These are phyloP conservation scores for Malacoraja senta DNA, from an alignment of 2,797 vertebrate genomes.

Conservation along the genomic window DNA sequence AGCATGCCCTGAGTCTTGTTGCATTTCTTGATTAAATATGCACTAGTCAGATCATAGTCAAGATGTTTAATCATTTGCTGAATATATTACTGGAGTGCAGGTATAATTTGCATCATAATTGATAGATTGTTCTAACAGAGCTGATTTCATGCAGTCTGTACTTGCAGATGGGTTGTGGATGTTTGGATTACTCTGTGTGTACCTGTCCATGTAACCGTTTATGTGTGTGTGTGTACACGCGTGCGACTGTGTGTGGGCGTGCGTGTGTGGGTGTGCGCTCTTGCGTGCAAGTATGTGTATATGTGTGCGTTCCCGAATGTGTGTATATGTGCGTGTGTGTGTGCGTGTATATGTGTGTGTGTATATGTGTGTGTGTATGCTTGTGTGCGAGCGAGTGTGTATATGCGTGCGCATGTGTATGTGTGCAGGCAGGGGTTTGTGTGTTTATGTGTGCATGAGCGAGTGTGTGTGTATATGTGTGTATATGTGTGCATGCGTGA, in stretches of 20 bases:
- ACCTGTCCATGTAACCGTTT: not conserved
- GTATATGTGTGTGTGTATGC: not conserved
- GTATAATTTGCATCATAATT: constrained; percentile 37
- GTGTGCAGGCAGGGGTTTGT: no score
- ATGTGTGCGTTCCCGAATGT: not conserved
- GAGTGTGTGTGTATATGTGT: not conserved
- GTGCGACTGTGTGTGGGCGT: not conserved
- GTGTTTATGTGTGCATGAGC: not conserved
- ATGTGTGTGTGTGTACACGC: not conserved
- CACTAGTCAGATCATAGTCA: constrained; percentile 21
- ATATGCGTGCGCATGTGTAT: no score
- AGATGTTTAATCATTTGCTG: constrained; percentile 35
- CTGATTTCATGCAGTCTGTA: constrained; percentile 13
- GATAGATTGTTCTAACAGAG: constrained; percentile 31
- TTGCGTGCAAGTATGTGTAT: not conserved
- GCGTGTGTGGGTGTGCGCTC: no score
- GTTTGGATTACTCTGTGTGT: not conserved
- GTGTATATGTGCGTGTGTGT: not conserved
- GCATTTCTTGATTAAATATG: constrained; percentile 32
- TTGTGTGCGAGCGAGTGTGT: not conserved
- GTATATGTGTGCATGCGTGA: not conserved
- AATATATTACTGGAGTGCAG: constrained; percentile 29
- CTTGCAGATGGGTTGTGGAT: constrained; percentile 10
- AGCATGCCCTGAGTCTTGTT: constrained; percentile 20
- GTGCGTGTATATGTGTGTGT: no score